These are phyloP conservation scores for Tachina fera DNA, from an alignment of 2,888 invertebrate species.

Conservation along the genomic window DNA sequence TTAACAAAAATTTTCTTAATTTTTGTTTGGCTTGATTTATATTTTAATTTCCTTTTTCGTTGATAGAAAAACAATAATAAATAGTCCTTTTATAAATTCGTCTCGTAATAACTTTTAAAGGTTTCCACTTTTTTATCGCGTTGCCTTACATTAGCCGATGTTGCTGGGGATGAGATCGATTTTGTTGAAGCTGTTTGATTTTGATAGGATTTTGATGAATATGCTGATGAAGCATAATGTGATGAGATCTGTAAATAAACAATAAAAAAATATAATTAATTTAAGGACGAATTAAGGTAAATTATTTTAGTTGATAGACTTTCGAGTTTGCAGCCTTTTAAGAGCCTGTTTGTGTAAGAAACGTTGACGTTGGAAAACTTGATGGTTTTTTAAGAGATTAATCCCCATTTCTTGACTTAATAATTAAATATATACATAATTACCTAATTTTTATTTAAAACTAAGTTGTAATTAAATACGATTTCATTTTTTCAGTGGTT, in stretches of 20 bases:
- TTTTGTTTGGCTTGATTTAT: slow-evolving; percentile 31
- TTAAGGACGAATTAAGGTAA: not conserved
- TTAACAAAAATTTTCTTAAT: slow-evolving; percentile 2
- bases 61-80: slow-evolving; percentile 37
- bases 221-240: slow-evolving; percentile 71
- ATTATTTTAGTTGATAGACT: too few species aligned
- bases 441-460: too few species aligned
- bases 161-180: slow-evolving; percentile 58
- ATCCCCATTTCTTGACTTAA: too few species aligned
- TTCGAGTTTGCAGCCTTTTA: too few species aligned
- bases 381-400: too few species aligned
- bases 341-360: too few species aligned
- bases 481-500: too few species aligned
- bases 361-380: too few species aligned
- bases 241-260: slow-evolving; percentile 75
- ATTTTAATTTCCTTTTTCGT: slow-evolving; percentile 15
- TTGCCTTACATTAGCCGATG: slow-evolving; percentile 63
- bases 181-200: slow-evolving; percentile 61
- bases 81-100: slow-evolving; percentile 79
- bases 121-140: slow-evolving; percentile 78
- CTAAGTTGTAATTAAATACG: too few species aligned
- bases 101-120: slow-evolving; percentile 81
- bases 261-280: slow-evolving; percentile 25
- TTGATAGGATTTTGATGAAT: slow-evolving; percentile 67
- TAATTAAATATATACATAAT: too few species aligned